Evolutionary conservation across 1,140 invertebrate species (phyloP).

Genomic region (Orius insidiosus): DNA sequence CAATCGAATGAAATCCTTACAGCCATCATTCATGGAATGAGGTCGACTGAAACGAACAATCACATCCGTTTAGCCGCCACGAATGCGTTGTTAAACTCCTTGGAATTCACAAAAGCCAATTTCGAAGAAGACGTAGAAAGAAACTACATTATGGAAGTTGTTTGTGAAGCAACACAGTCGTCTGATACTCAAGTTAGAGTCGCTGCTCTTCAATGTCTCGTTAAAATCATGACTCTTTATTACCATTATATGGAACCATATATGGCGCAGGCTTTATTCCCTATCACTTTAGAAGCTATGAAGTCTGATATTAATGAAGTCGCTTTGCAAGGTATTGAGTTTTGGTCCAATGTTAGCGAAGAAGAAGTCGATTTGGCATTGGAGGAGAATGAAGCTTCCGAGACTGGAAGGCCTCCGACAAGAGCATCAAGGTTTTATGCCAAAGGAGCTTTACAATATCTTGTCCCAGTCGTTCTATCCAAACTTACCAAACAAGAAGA

Average conservation of each 20-base stretch:
- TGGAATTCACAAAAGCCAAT: conserved; percentile 97
- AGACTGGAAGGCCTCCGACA: conserved; percentile 77
- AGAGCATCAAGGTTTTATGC: conserved; percentile 85
- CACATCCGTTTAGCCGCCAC: conserved; percentile 88
- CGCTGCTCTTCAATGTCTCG: conserved; percentile 91
- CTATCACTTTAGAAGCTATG: conserved; percentile 97
- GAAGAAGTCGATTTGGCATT: conserved; percentile 95
- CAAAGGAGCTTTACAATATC: conserved; percentile 84
- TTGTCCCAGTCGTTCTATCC: conserved; percentile 85
- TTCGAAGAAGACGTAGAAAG: conserved; percentile 95
- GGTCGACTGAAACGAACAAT: conserved; percentile 59
- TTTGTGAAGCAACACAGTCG: conserved; percentile 80
- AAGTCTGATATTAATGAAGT: conserved; percentile 92
- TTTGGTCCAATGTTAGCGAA: conserved; percentile 99
- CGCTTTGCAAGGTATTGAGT: conserved; percentile 96
- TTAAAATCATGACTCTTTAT: conserved; percentile 97
- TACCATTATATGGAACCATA: conserved; percentile 99
- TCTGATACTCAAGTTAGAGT: conserved; percentile 79
- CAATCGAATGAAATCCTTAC: conserved; percentile 95
- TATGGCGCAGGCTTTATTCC: conserved; percentile 95
- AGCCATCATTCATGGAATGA: conserved; percentile 97
- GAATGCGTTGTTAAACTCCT: conserved; percentile 89
- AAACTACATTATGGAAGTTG: conserved; percentile 99
- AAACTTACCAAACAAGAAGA: conserved; percentile 91
- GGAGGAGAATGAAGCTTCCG: conserved; percentile 82